Evolutionary conservation across 1,140 invertebrate species (phyloP), one percentile per base, ranked within the genome.

Genomic region (Euglossa dilemma): DNA sequence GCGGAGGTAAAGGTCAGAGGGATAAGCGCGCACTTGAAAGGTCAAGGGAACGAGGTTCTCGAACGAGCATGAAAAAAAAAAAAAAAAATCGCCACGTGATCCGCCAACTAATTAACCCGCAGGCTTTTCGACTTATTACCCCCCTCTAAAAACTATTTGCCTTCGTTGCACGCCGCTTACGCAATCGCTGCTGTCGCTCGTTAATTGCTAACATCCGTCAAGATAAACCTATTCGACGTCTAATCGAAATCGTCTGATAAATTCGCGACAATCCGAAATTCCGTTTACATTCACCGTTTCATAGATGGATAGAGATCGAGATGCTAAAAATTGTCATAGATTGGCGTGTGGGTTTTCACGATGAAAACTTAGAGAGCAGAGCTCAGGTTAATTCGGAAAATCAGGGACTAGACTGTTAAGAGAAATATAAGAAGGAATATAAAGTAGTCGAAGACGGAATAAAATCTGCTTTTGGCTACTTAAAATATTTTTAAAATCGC

Each of bases 1-100:
- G 87, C 87, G 87, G 78, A 83, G 87, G 74, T 88, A 89, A 89
- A 89, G 87, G 87, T 89, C 84, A 86, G 77, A 70, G 28, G 84
- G 73, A 89, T 88, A 83, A 83, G 76, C 83, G 66, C 77, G 87
- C 83, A 78, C 84, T 84, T 80, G 80, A 88, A 89, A 89, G 87
- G 84, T 89, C 87, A 89, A 89, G 86, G 87, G 79, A 88, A 87
- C 74, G 45, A 2, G 52, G 16, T 61, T 36, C 36, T 4, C 50
- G 43, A 66, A 28, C 67, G 28, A 61, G 50, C 6, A 45, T 12
- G 6, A 28, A 57, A 47, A 54, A 64, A 36, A 36, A 70, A 52
- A 50, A 64, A 23, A 64, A 77, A 20, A 45, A 56, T 77, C 45
- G 61, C 45, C 52, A 86, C n/a, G 67, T 77, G 70, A 69, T 75